These are phyloP conservation scores for Chaenogobius annularis DNA, from an alignment of 2,113 vertebrate genomes.

Conservation along the genomic window DNA sequence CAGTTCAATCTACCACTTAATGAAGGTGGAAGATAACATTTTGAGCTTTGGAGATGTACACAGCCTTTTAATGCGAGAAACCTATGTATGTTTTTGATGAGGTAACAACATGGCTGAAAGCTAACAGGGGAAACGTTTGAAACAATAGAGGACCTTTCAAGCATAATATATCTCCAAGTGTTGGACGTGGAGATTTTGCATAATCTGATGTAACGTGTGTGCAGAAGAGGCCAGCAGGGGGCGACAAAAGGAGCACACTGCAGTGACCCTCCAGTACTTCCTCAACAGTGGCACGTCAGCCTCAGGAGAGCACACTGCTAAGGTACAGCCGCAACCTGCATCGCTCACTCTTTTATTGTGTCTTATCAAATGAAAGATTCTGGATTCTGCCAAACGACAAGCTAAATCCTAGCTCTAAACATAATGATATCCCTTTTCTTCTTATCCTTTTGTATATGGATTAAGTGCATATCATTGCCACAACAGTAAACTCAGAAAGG, in stretches of 20 bases:
- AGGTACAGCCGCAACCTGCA: background rate
- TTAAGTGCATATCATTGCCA: no score
- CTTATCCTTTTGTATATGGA: background rate
- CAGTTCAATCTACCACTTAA: no score
- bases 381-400: background rate
- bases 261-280: background rate
- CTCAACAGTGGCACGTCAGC: background rate
- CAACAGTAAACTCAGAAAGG: no score
- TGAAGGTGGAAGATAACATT: no score
- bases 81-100: no score
- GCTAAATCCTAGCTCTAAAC: background rate
- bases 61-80: no score
- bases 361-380: background rate
- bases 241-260: background rate
- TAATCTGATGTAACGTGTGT: background rate
- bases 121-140: no score
- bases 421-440: no score
- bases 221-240: slow-evolving; percentile 3
- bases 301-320: background rate
- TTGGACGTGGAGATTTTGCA: background rate
- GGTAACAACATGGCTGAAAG: no score
- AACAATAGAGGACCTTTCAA: no score
- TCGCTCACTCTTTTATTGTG: background rate
- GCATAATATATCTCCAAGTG: background rate
- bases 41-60: no score